phyloP scores from a whole-genome alignment of 2,888 invertebrate species.

The Acrocera orbiculus region DNA sequence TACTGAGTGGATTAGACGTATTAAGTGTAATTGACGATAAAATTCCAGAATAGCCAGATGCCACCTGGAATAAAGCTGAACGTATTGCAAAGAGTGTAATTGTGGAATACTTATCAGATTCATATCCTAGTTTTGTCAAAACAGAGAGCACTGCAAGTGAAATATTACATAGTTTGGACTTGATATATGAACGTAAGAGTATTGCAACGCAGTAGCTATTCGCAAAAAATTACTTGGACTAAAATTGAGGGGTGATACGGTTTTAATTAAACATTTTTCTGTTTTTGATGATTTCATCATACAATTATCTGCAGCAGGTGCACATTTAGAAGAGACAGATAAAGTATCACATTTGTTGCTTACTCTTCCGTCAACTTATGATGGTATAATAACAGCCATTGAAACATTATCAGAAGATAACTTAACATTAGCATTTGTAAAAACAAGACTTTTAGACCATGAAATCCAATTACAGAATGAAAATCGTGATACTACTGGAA shows the following conservation, averaged over 20 bases:
- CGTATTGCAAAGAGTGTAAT: constrained; percentile 4
- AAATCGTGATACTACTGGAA: constrained; percentile 2
- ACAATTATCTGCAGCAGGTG: constrained; percentile 21
- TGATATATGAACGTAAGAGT: too few species aligned
- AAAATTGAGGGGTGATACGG: constrained; percentile 6
- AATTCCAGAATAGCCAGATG: background rate
- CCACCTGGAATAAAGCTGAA: background rate
- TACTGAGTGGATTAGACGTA: background rate
- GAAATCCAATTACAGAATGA: constrained; percentile 4
- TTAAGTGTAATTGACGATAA: background rate
- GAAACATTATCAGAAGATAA: constrained; percentile 20
- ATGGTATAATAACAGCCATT: constrained; percentile 22
- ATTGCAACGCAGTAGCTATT: constrained; percentile 4
- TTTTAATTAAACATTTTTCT: constrained; percentile 13
- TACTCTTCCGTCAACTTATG: constrained; percentile 19
- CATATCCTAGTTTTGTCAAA: too few species aligned
- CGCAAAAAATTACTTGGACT: constrained; percentile 5
- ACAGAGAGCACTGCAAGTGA: too few species aligned
- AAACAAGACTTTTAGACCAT: constrained; percentile 16
- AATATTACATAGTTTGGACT: too few species aligned
- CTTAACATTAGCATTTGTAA: constrained; percentile 21
- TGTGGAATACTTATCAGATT: too few species aligned
- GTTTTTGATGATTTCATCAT: constrained; percentile 20
- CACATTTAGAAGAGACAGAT: constrained; percentile 21
- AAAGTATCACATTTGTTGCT: constrained; percentile 22